Conservation (phyloP, 2,113 vertebrate genomes). For the Rana temporaria region DNA sequence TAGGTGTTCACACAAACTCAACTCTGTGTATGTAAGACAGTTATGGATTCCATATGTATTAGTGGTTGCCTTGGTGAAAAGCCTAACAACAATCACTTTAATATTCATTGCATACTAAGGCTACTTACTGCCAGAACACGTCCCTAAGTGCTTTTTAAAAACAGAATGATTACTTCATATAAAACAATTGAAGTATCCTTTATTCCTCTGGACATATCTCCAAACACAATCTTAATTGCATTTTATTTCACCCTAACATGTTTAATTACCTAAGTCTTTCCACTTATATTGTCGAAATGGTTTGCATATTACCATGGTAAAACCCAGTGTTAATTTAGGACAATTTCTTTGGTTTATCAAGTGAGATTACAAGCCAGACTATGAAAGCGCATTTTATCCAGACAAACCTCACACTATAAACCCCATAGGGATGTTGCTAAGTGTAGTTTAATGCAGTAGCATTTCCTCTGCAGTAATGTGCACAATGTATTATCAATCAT, state of each 20-base stretch:
- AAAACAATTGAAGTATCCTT: not conserved
- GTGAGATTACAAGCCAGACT: not conserved
- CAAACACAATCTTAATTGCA: not conserved
- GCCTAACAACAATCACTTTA: conserved; percentile 32
- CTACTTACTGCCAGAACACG: conserved; percentile 11
- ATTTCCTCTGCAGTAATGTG: conserved; percentile 39
- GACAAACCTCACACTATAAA: conserved; percentile 38
- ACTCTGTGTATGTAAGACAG: conserved; percentile 3
- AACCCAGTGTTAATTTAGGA: not conserved
- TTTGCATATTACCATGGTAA: not conserved
- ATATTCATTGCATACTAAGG: conserved; percentile 19
- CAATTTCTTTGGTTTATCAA: not conserved
- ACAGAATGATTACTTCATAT: not conserved
- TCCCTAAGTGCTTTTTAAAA: conserved; percentile 8
- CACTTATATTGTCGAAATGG: not conserved
- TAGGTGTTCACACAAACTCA: conserved; percentile 25
- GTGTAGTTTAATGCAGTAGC: conserved; percentile 31
- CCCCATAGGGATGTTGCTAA: conserved; percentile 12
- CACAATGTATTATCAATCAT: not conserved
- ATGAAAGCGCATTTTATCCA: conserved; percentile 1
- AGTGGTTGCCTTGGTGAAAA: conserved; percentile 29
- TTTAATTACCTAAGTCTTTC: not conserved
- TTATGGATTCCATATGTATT: conserved; percentile 36
- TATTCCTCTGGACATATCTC: not conserved
- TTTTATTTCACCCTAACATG: not conserved